phyloP scores from a whole-genome alignment of 2,888 invertebrate genomes.

The Aphrophora alni region DNA sequence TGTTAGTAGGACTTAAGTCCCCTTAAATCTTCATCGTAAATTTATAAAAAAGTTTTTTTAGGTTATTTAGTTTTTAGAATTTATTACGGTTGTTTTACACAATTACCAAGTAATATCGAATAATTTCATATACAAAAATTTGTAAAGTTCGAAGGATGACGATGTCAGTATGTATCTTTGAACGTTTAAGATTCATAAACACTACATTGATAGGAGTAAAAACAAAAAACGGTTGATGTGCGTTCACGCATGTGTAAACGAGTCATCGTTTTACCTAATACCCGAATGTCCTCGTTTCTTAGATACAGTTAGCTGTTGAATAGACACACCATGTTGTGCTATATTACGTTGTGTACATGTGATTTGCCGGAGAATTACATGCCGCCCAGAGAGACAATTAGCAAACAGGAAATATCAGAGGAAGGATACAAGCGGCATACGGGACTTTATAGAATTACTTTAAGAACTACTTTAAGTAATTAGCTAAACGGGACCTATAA shows the following conservation, averaged over 20 bases:
- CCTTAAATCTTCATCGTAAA: no score
- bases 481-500: background rate
- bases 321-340: background rate
- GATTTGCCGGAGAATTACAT: background rate
- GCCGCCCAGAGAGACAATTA: background rate
- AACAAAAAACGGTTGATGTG: background rate
- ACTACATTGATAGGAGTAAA: background rate
- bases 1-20: no score
- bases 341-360: background rate
- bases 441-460: background rate
- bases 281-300: background rate
- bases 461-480: background rate
- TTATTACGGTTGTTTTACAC: no score
- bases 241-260: background rate
- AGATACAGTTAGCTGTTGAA: background rate
- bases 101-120: no score
- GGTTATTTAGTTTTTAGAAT: no score
- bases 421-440: background rate
- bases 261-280: background rate
- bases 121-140: no score
- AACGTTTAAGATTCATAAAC: no score
- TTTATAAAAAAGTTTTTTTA: no score
- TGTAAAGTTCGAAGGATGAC: no score
- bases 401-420: background rate
- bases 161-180: no score